Evolutionary conservation across 2,888 invertebrate genomes (phyloP).

Genomic region (Loripinus fragilis): DNA sequence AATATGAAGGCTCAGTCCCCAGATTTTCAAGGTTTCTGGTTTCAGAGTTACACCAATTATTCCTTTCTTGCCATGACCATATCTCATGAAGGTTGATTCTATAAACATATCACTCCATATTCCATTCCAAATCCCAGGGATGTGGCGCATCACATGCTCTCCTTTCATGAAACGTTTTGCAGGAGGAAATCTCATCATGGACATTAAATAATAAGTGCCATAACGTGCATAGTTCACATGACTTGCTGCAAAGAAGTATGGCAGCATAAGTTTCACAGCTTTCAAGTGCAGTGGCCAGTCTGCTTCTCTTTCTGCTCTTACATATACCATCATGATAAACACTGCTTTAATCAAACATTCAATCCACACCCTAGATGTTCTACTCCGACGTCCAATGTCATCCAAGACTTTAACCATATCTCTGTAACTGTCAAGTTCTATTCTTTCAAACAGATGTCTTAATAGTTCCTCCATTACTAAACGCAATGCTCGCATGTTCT

Average conservation of each 20-base stretch:
- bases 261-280: slow-evolving; percentile 54
- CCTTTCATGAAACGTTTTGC: slow-evolving; percentile 50
- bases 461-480: slow-evolving; percentile 32
- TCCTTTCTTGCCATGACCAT: slow-evolving; percentile 63
- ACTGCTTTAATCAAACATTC: slow-evolving; percentile 58
- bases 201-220: slow-evolving; percentile 60
- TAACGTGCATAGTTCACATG: slow-evolving; percentile 63
- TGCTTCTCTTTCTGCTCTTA: slow-evolving; percentile 58
- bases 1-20: too few species aligned
- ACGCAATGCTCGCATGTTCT: too few species aligned
- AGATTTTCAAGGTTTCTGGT: too few species aligned
- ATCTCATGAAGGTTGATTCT: slow-evolving; percentile 68
- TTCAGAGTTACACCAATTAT: slow-evolving; percentile 66
- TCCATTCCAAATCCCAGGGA: slow-evolving; percentile 62
- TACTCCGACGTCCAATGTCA: slow-evolving; percentile 20
- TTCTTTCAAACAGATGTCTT: slow-evolving; percentile 5
- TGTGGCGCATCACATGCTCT: slow-evolving; percentile 62
- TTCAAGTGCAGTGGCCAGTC: slow-evolving; percentile 58
- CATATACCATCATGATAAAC: slow-evolving; percentile 55
- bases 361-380: slow-evolving; percentile 48
- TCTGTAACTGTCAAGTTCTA: not conserved
- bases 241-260: slow-evolving; percentile 63
- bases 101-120: slow-evolving; percentile 69
- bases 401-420: not conserved
- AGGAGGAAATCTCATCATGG: slow-evolving; percentile 49